Conservation (phyloP, 1,140 invertebrate species). For the Drosophila nigromelanica region DNA sequence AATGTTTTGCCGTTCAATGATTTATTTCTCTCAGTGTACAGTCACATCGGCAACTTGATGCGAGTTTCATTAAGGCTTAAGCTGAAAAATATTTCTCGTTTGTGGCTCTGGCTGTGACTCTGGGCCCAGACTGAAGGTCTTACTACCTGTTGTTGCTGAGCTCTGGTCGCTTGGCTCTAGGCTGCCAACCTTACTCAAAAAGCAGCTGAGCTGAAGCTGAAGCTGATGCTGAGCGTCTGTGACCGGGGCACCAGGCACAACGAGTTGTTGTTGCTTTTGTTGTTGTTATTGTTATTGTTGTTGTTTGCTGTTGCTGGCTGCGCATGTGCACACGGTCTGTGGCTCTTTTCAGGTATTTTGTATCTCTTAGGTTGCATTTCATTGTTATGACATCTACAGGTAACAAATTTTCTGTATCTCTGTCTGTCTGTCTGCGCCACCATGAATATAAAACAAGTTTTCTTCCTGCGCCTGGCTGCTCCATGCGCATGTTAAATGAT, state of each 20-base stretch:
- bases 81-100: slow-evolving; percentile 69
- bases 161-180: slow-evolving; percentile 11
- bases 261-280: slow-evolving; percentile 20
- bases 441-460: slow-evolving; percentile 56
- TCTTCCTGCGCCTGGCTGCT: slow-evolving; percentile 35
- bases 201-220: slow-evolving; percentile 51
- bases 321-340: slow-evolving; percentile 61
- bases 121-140: slow-evolving; percentile 62
- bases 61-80: slow-evolving; percentile 80
- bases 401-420: slow-evolving; percentile 69
- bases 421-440: slow-evolving; percentile 7
- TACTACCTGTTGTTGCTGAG: slow-evolving; percentile 64
- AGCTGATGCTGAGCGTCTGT: slow-evolving; percentile 38
- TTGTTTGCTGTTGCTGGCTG: slow-evolving; percentile 49
- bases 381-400: slow-evolving; percentile 82
- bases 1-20: background rate
- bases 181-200: slow-evolving; percentile 67
- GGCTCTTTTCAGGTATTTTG: slow-evolving; percentile 50
- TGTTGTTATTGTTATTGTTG: slow-evolving; percentile 28
- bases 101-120: slow-evolving; percentile 27
- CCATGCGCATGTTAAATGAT: slow-evolving; percentile 67
- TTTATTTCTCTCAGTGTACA: slow-evolving; percentile 11
- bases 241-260: slow-evolving; percentile 11
- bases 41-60: slow-evolving; percentile 69
- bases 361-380: slow-evolving; percentile 77